Conservation (phyloP, 2,113 vertebrate species). For the Steatornis caripensis region DNA sequence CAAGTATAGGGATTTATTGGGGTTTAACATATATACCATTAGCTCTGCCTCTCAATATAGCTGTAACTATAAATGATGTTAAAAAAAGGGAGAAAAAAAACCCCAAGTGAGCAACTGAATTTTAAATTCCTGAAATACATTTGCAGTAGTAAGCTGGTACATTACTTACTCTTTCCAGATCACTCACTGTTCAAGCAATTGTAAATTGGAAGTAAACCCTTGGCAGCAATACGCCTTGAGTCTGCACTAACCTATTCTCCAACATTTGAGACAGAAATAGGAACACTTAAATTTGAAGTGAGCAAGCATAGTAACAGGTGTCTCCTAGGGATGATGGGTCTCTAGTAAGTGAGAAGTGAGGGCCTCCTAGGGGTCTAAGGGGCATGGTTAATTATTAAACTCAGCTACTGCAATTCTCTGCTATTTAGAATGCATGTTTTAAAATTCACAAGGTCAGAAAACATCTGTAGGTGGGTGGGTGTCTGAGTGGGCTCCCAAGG, state of each 20-base stretch:
- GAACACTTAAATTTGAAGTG: constrained; percentile 26
- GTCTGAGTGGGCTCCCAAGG: not conserved
- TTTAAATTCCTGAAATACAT: not conserved
- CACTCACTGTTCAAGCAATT: not conserved
- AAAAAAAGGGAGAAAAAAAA: not conserved
- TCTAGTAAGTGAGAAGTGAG: not conserved
- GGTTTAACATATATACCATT: not conserved
- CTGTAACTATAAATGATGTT: not conserved
- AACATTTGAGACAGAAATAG: constrained; percentile 17
- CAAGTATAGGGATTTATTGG: not conserved
- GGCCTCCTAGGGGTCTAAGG: not conserved
- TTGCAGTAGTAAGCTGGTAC: not conserved
- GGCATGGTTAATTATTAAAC: constrained; percentile 17
- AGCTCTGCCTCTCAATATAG: not conserved
- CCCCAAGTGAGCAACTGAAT: not conserved
- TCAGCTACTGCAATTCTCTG: not conserved
- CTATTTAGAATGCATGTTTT: constrained; percentile 4
- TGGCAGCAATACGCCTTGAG: not conserved
- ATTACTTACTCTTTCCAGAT: not conserved
- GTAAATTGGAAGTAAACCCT: constrained; percentile 19
- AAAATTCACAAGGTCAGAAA: constrained; percentile 37
- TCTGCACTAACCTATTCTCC: constrained; percentile 11
- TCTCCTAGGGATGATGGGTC: not conserved
- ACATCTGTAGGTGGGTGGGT: not conserved
- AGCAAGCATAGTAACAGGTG: not conserved